These are phyloP conservation scores for Lagodon rhomboides DNA, from an alignment of 2,797 vertebrate genomes.

Conservation along the genomic window DNA sequence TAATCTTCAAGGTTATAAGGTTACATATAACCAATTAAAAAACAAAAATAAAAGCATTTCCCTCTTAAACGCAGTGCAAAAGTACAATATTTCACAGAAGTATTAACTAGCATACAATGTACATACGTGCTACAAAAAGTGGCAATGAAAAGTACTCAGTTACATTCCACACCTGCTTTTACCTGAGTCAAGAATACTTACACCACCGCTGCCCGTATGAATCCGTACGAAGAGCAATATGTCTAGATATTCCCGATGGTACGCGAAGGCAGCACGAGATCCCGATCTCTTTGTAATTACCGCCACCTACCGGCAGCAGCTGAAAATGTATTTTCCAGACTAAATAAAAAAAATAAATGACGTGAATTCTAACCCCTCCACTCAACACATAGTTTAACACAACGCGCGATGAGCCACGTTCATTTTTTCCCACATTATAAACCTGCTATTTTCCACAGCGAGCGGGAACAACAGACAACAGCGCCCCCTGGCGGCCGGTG, in stretches of 20 bases:
- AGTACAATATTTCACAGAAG: too few species aligned
- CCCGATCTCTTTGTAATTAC: conserved; percentile 17
- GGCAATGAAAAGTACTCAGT: too few species aligned
- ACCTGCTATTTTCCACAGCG: background rate
- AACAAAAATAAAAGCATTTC: too few species aligned
- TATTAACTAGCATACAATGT: too few species aligned
- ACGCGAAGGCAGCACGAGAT: background rate
- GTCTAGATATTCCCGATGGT: conserved; percentile 7
- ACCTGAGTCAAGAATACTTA: too few species aligned
- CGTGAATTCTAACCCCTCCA: background rate
- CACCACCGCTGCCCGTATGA: too few species aligned
- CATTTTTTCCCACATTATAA: background rate
- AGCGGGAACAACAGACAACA: conserved; percentile 34
- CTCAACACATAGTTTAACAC: background rate
- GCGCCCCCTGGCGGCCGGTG: conserved; percentile 59
- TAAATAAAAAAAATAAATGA: background rate
- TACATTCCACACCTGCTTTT: background rate
- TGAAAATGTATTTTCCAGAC: too few species aligned
- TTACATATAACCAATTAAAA: too few species aligned
- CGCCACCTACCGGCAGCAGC: conserved; percentile 38
- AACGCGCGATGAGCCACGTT: background rate
- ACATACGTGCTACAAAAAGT: too few species aligned
- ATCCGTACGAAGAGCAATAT: too few species aligned
- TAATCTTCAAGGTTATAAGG: too few species aligned
- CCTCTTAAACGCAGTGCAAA: too few species aligned